Evolutionary conservation across 2,888 invertebrate species (phyloP), one percentile per base, ranked within the genome.

Genomic region (Oscheius sp.): DNA sequence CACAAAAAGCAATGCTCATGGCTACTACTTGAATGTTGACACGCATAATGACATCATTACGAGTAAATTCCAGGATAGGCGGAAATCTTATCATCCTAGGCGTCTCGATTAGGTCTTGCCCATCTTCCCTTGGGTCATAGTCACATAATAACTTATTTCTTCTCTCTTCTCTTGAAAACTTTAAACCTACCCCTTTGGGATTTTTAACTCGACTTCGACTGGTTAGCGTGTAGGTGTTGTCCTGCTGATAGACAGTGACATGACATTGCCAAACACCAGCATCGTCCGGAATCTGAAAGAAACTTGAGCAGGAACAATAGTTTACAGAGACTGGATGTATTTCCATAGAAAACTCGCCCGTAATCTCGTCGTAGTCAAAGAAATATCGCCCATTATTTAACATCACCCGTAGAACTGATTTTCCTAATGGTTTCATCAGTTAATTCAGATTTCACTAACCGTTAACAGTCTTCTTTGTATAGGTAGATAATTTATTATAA

Each of bases 291-390:
- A 63, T 33, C 54, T 66, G 12, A 4, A 36, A 47, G n/a, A 12
- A 30, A 44, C 17, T 17, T 20, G 6, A 44, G 8, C 17, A 44
- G 17, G 17, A 14, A 44, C 5, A 44, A 17, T 6, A 22, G n/a
- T 20, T 54, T 56, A 72, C 63, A 5, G 59, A 28, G 22, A 80
- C 77, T 20, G 78, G 78, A 2, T 66, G 68, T 30, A 80, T 78
- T 70, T 80, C 78, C 80, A 80, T 78, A 2, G 70, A 68, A 56
- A 80, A 80, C 54, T 78, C 78, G 28, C 80, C 80, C 8, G 75
- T 75, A n/a, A 78, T 56, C 51, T 80, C 80, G 57, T 80, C 77
- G 51, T 80, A 80, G 59, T 77, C 74, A 65, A 80, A 80, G 38
- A 73, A 57, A 66, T 80, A 80, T 2, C 80, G 74, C 5, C 72